Base-by-base conservation (phyloP, 2,113 vertebrate species). In the Megaceryle maxima region DNA sequence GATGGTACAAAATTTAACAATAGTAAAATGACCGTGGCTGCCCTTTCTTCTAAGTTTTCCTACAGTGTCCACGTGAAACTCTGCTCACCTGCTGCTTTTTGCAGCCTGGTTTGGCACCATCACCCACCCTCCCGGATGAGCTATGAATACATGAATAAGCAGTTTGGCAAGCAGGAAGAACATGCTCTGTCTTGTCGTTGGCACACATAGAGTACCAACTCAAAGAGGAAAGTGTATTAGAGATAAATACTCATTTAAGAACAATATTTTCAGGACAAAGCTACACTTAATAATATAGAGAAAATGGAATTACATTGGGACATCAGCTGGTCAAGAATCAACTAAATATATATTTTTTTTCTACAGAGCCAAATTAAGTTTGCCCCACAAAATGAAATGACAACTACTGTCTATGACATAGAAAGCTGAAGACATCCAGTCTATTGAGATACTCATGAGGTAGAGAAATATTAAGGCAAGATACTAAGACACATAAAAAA, bases 71-170 rank as follows among this genome's bases (percentile, higher is more conserved):
- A 60, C 20, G 19, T 44, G 48, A 56, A 78, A 39, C 35, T 62
- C 80, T 44, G 56, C 43, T 93, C 64, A 87, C 60, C 25, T 64
- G 43, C 25, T 63, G 70, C 75, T 84, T 17, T 67, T 83, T 39
- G 20, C 39, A 74, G 67, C 56, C 25, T 1, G 0, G 33, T 7
- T 76, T 1, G 4, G 74, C 15, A 22, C 18, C 0, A 0, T 68
- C 57, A 64, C 33, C 10, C 83, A 39, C 51, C 44, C 60, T 60
- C 69, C 69, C 44, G 66, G 56, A 48, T 53, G 63, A 76, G 76
- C 56, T 57, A 31, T 21, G 51, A 88, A 33, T 2, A 39, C 31
- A 41, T 3, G 50, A 77, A 80, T 3, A 18, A 63, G 60, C 37
- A 89, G 63, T 43, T 33, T 51, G 66, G 37, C 35, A 77, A 88